phyloP scores from a whole-genome alignment of 2,888 invertebrate species.

The Glomeris marginata region DNA sequence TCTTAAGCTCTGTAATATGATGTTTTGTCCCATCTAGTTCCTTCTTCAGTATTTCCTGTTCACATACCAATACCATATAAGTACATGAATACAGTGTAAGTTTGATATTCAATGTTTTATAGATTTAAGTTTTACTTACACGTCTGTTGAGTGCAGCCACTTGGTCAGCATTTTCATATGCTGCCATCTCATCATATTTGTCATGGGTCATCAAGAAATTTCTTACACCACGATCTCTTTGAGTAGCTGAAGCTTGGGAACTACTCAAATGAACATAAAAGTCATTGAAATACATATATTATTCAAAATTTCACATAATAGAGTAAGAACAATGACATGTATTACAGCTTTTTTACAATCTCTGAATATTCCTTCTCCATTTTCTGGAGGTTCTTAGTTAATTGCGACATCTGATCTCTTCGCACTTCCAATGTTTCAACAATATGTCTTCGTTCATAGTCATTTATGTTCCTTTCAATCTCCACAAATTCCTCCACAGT shows the following conservation, averaged over 20 bases:
- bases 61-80: too few relatives aligned
- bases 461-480: constrained; percentile 10
- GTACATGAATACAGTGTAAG: too few relatives aligned
- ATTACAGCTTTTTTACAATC: constrained; percentile 10
- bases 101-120: too few relatives aligned
- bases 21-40: constrained; percentile 14
- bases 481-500: constrained; percentile 12
- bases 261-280: too few relatives aligned
- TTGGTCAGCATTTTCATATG: constrained; percentile 15
- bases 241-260: background rate
- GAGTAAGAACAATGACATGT: background rate
- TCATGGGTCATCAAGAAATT: constrained; percentile 12
- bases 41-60: constrained; percentile 14
- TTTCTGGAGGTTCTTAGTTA: constrained; percentile 6
- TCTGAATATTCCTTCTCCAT: constrained; percentile 12
- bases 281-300: too few relatives aligned
- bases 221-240: constrained; percentile 9
- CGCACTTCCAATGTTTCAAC: constrained; percentile 14
- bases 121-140: constrained; percentile 1
- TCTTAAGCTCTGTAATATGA: constrained; percentile 12
- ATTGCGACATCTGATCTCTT: constrained; percentile 11
- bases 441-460: constrained; percentile 14
- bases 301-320: too few relatives aligned
- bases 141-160: constrained; percentile 13
- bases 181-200: constrained; percentile 12